Percentiles rank a stretch among this genome's conserved stretches.
Conservation (phyloP, 2,113 vertebrate species). For the Brevimyrus niger region DNA sequence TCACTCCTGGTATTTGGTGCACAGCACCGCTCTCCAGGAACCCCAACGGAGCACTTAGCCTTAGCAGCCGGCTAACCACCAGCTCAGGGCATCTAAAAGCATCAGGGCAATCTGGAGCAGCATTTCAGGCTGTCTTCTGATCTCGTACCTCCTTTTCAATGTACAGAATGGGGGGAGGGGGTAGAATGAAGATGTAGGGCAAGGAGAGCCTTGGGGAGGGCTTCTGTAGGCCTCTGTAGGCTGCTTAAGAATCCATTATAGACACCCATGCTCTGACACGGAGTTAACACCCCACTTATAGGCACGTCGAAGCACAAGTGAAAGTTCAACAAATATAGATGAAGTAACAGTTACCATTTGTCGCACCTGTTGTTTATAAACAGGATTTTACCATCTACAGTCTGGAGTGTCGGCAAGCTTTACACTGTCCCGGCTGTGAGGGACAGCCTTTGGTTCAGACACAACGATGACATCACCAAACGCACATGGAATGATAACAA, state of each 20-base stretch:
- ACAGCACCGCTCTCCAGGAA: background rate
- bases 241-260: background rate
- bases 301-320: background rate
- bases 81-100: background rate
- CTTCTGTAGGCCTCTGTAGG: background rate
- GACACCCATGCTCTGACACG: background rate
- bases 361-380: conserved; percentile 11
- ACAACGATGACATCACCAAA: background rate
- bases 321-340: background rate
- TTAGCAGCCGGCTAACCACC: background rate
- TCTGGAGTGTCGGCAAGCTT: background rate
- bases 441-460: background rate
- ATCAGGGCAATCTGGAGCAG: background rate
- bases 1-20: background rate
- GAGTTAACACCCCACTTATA: background rate
- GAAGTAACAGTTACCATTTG: background rate
- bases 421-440: background rate
- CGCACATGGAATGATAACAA: background rate
- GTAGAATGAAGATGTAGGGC: background rate
- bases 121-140: background rate
- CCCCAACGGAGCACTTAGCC: background rate
- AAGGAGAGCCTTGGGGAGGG: background rate
- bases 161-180: background rate
- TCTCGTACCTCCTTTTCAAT: background rate
- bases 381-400: background rate